Evolutionary conservation across 2,888 invertebrate species (phyloP).

Genomic region (Ommatoiulus sabulosus): DNA sequence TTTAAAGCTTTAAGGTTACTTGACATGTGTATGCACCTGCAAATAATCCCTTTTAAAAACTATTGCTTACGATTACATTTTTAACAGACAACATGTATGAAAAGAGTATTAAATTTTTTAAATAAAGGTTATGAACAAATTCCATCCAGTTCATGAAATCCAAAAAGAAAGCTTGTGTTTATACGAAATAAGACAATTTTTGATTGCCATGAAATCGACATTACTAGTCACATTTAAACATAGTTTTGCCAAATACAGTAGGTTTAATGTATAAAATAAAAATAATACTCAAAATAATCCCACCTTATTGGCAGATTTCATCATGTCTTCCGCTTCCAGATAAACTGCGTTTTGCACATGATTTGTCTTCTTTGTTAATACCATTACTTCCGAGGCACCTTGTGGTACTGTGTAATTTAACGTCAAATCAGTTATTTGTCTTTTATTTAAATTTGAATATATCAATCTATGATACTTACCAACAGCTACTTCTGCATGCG

Average conservation of each 20-base stretch:
- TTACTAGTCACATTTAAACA: too few species aligned
- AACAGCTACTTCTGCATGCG: constrained; percentile 56
- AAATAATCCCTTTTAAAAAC: too few species aligned
- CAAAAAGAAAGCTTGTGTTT: too few species aligned
- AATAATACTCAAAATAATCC: neutral
- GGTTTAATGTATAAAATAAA: neutral
- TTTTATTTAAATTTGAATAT: neutral
- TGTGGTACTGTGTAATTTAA: neutral
- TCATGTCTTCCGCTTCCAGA: constrained; percentile 57
- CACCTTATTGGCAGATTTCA: constrained; percentile 58
- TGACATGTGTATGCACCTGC: too few species aligned
- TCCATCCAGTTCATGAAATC: too few species aligned
- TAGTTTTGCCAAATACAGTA: neutral
- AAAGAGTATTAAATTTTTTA: too few species aligned
- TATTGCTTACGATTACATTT: too few species aligned
- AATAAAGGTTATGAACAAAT: too few species aligned
- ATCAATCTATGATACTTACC: constrained; percentile 53
- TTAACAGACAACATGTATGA: too few species aligned
- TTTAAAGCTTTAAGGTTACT: too few species aligned
- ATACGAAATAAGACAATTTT: too few species aligned
- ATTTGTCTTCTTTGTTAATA: constrained; percentile 55
- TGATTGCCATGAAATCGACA: too few species aligned
- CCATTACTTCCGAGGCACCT: constrained; percentile 33
- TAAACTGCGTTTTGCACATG: constrained; percentile 56
- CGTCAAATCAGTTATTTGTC: neutral